A percentile compares a stretch with the other conserved stretches of the same genome.
These are phyloP conservation scores for Dreissena rostriformis DNA, from an alignment of 1,140 invertebrate species.

Conservation along the genomic window DNA sequence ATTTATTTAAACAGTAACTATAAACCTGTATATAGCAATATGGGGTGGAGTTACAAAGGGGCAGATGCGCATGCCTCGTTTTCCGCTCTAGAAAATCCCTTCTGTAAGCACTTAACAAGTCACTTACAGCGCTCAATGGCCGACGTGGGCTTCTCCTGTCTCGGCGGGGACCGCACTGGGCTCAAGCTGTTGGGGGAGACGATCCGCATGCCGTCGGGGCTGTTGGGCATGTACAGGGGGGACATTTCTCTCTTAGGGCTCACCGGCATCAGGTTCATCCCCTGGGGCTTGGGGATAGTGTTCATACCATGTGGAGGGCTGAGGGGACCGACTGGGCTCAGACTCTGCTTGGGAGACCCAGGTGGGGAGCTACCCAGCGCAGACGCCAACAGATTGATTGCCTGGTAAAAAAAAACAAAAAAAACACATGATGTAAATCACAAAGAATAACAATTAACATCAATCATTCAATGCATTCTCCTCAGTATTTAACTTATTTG, in stretches of 20 bases:
- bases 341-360: neutral
- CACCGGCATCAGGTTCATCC: neutral
- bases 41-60: too few species aligned
- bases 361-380: slow-evolving; percentile 22
- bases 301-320: neutral
- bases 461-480: too few species aligned
- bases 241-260: neutral
- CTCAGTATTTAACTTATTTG: too few species aligned
- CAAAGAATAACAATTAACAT: too few species aligned
- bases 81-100: too few species aligned
- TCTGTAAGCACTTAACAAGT: neutral
- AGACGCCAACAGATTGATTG: slow-evolving; percentile 40
- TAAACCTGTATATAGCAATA: neutral
- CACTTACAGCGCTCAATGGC: slow-evolving; percentile 51
- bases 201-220: neutral
- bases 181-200: slow-evolving; percentile 26
- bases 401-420: slow-evolving; percentile 18
- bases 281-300: neutral
- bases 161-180: neutral
- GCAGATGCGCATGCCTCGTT: too few species aligned
- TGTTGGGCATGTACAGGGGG: slow-evolving; percentile 22
- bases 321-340: too few species aligned
- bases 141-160: slow-evolving; percentile 9
- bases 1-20: neutral
- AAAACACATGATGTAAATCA: neutral